Evolutionary conservation across 2,797 vertebrate genomes (phyloP), one percentile per base, ranked within the genome.

Genomic region (Tympanoctomys barrerae): DNA sequence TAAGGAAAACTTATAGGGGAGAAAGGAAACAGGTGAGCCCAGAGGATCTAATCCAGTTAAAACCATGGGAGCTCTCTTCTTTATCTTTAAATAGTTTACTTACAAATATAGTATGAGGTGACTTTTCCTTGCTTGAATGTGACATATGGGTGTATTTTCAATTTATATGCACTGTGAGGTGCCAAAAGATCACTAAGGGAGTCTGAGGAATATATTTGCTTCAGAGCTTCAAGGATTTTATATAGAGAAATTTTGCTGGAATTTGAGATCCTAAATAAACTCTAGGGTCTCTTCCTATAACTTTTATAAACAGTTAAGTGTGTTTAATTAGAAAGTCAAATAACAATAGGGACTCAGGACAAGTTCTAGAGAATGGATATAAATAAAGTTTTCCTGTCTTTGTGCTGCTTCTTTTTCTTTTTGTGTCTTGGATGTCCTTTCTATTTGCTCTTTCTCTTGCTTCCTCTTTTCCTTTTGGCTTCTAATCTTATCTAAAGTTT

Each of bases 121-220:
- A 62, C 52, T 42, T 8, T 78, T 28, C 46, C 42, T 26, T 49
- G 31, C 49, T 78, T 14, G 33, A 33, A 16, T 5, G 21, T 64
- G 70, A 71, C 59, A 42, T 18, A 54, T 49, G 10, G 52, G n/a
- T 87, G 90, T 66, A 46, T 89, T 91, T 94, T 81, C 83, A 87
- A 73, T 70, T 71, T 82, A 49, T 18, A 28, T 62, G 39, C 66
- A 90, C 87, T 54, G 22, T 85, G 66, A 90, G 71, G 49, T 79
- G 57, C 75, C 75, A 64, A 31, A 78, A 81, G 73, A 75, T 84
- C 54, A 84, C 36, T 39, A 49, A 66, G n/a, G 24, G 33, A 12
- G 59, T 54, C 22, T 14, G n/a, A 31, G 66, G 52, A n/a, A 46
- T 49, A n/a, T 12, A 5, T 46, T 80, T 92, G 70, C 21, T 62